phyloP scores from a whole-genome alignment of 2,113 vertebrate species.

The Puffinus mauretanicus region DNA sequence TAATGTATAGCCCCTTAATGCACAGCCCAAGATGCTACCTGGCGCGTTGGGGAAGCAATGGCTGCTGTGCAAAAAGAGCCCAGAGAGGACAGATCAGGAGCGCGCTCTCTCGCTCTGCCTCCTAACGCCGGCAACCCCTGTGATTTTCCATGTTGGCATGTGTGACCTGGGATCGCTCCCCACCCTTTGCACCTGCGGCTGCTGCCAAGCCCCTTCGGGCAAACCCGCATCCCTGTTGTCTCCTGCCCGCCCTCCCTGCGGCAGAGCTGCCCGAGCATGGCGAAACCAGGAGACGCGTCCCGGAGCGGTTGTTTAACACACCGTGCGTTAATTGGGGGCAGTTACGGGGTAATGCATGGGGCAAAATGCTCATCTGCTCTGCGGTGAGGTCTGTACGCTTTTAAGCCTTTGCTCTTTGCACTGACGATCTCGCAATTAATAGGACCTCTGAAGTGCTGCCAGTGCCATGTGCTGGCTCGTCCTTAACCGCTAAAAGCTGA shows the following conservation, averaged over 20 bases:
- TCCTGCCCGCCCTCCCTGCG: neutral
- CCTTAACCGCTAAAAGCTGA: neutral
- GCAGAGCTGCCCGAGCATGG: neutral
- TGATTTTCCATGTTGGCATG: neutral
- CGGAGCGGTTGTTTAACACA: neutral
- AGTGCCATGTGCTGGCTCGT: neutral
- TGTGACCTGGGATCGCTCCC: neutral
- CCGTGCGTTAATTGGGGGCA: fast-evolving
- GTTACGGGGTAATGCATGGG: fast-evolving
- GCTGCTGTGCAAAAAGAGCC: neutral
- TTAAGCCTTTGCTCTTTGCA: neutral
- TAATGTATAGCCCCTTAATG: fast-evolving
- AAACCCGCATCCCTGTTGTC: neutral
- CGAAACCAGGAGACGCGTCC: neutral
- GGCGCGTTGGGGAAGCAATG: fast-evolving
- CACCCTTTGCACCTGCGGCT: neutral
- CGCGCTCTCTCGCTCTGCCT: neutral
- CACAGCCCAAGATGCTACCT: fast-evolving
- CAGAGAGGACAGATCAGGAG: neutral
- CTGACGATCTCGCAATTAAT: neutral
- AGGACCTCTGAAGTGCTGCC: neutral
- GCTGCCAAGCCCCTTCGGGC: neutral
- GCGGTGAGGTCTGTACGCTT: neutral
- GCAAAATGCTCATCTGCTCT: neutral
- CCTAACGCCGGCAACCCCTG: neutral